Base-by-base conservation (phyloP, 2,888 invertebrate genomes). In the Masnerella sp. region DNA sequence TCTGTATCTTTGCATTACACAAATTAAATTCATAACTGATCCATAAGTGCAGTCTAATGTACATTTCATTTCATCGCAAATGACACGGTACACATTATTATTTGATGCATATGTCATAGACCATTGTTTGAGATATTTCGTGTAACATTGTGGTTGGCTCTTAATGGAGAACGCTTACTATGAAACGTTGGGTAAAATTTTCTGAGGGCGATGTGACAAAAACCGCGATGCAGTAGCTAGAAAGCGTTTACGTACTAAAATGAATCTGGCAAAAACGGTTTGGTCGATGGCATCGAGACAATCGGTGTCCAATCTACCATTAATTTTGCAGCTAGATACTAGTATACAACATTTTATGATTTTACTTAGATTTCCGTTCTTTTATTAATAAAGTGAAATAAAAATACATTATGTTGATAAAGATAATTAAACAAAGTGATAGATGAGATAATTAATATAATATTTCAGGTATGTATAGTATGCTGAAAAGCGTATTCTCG, bases 141-240 rank as follows among this genome's bases (percentile, higher is more conserved):
- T 64, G 73, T 52, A 62, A 74, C 42, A 59, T 36, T 74, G 73
- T n/a, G 68, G 68, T 69, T 30, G 52, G 25, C 45, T 64, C 64
- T 74, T 74, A 74, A 74, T 74, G 73, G 68, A 58, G 58, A 58
- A 59, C 59, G 64, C 58, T 68, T 62, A 51, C 61, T 45, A 54
- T 30, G 56, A 52, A 68, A 52, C 45, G 42, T 38, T 9, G 34
- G 38, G 30, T 56, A 64, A 47, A 64, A 68, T 68, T 74, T 68
- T 69, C 73, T 67, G 43, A 67, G 65, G 56, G 49, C 28, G 25
- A 36, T 36, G 58, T 68, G 64, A 68, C 64, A 74, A 52, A 74
- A 68, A 74, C 73, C 58, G 17, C 73, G 68, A 40, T 49, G 49
- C 45, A 45, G 51, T 30, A 49, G 52, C 45, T 62, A 14, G 49